Evolutionary conservation across 2,113 vertebrate species (phyloP), one percentile per base, ranked within the genome.

Genomic region (Solenodon paradoxus): DNA sequence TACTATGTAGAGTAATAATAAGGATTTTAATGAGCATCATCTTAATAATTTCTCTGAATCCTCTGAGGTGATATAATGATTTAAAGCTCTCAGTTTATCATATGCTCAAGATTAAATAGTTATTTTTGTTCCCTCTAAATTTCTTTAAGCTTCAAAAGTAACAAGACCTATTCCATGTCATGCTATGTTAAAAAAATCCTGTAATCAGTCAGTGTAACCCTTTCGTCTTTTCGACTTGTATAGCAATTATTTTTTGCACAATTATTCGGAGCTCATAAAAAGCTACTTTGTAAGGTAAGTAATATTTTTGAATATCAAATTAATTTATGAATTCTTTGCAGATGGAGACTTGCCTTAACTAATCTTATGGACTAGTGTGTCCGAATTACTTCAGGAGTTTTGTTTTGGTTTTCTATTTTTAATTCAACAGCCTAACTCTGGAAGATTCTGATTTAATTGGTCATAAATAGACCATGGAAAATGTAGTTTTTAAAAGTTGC

Each of bases 21-120:
- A 92, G 49, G 40, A 93, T 97, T 95, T 96, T 96, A 92, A 97
- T 96, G 96, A 98, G 96, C 88, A 95, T 61, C 42, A 66, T 93
- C 35, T 55, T 97, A 87, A 10, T 96, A 96, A 98, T 97, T 98
- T 98, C 87, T 97, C 96, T 82, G 96, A 97, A 93, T 95, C 94
- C 89, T 96, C 85, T 68, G 64, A 97, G 96, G 1, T 19, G 9
- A 71, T 28, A 0, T 83, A 89, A 92, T 77, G 89, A 98, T 71
- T 95, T 83, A 96, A 97, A 20, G n/a, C 32, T 94, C 49, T 97
- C 55, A 71, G 61, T 82, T 61, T 97, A 96, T 95, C 78, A 26
- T 38, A 55, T 94, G 90, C 26, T 92, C 16, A 45, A 97, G 75
- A 91, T 93, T 63, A 96, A 92, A 81, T 69, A 86, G 17, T 95